phyloP scores from a whole-genome alignment of 92 coral and sea anemone species.

The Bergia sp. region DNA sequence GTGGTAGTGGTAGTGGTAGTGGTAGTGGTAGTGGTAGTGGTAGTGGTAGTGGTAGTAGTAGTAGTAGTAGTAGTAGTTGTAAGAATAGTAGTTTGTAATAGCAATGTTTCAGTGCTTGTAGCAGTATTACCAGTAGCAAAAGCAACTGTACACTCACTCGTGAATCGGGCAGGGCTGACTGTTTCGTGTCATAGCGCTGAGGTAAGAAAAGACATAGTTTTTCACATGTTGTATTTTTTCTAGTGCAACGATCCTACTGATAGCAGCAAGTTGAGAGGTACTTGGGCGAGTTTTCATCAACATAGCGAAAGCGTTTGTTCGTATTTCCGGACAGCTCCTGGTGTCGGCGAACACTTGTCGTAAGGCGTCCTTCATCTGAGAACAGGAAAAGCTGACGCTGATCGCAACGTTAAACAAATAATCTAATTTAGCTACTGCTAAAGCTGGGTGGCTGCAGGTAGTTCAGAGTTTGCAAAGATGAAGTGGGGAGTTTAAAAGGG shows the following conservation, averaged over 20 bases:
- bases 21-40: too few relatives aligned
- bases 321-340: constrained; percentile 57
- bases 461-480: too few relatives aligned
- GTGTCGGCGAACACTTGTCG: constrained; percentile 37
- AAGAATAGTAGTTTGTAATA: too few relatives aligned
- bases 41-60: too few relatives aligned
- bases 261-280: constrained; percentile 9
- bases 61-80: too few relatives aligned
- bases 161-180: constrained; percentile 48
- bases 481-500: too few relatives aligned
- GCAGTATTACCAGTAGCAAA: not conserved
- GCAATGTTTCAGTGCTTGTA: not conserved
- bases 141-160: constrained; percentile 5
- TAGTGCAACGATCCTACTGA: constrained; percentile 29
- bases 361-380: constrained; percentile 48
- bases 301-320: constrained; percentile 50
- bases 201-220: constrained; percentile 49
- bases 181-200: constrained; percentile 14
- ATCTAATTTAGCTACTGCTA: too few relatives aligned
- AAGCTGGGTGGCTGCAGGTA: too few relatives aligned
- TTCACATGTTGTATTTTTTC: constrained; percentile 48
- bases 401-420: not conserved
- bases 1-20: too few relatives aligned
- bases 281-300: constrained; percentile 54
- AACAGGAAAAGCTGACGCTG: not conserved